phyloP scores from a whole-genome alignment of 2,888 invertebrate genomes.

The Ichneumoninae sp. region DNA sequence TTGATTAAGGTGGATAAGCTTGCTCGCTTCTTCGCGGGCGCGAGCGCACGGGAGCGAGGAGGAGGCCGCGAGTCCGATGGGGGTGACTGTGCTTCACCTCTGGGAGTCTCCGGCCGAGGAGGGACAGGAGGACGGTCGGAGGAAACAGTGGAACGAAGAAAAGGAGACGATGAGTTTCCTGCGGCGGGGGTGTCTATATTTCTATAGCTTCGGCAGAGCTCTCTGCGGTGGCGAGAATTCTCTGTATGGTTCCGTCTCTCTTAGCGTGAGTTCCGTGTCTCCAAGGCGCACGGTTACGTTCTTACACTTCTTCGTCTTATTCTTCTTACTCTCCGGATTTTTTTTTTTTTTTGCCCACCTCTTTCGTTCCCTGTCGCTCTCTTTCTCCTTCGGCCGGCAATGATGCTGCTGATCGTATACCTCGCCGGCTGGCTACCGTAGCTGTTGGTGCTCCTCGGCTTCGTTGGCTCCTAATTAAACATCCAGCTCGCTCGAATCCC shows the following conservation, averaged over 20 bases:
- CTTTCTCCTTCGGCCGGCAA: conserved; percentile 36
- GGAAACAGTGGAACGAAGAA: conserved; percentile 1
- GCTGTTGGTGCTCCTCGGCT: conserved; percentile 65
- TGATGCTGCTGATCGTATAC: conserved; percentile 63
- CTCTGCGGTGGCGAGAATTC: conserved; percentile 28
- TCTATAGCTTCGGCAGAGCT: conserved; percentile 36
- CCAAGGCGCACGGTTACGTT: conserved; percentile 20
- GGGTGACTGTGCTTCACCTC: conserved; percentile 38
- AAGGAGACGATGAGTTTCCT: conserved; percentile 22
- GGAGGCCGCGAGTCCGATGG: conserved; percentile 33
- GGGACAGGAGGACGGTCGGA: neutral
- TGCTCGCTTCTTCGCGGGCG: conserved; percentile 26
- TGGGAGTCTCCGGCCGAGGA: neutral
- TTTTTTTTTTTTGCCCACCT: conserved; percentile 31
- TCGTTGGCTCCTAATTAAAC: conserved; percentile 82
- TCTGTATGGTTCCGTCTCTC: conserved; percentile 31
- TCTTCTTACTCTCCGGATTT: conserved; percentile 30
- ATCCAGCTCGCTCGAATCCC: conserved; percentile 82
- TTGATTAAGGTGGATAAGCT: conserved; percentile 82
- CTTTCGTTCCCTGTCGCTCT: conserved; percentile 23
- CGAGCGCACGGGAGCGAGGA: conserved; percentile 14
- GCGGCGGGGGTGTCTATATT: conserved; percentile 60
- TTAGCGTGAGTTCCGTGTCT: conserved; percentile 33
- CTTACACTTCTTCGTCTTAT: conserved; percentile 35
- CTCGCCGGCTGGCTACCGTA: conserved; percentile 32